phyloP scores from a whole-genome alignment of 2,113 vertebrate species.

The Misgurnus anguillicaudatus region DNA sequence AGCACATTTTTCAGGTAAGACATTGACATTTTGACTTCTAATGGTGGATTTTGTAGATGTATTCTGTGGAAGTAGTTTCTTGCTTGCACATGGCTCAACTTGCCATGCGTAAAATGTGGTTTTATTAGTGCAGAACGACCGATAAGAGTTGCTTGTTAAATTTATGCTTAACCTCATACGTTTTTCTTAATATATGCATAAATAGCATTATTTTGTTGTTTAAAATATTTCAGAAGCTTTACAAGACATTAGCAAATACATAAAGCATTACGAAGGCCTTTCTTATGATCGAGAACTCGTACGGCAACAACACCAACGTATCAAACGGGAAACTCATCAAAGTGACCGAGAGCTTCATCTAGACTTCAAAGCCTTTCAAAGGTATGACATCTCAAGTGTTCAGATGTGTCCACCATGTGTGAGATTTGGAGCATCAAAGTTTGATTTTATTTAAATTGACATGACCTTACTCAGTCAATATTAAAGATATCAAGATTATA shows the following conservation, averaged over 20 bases:
- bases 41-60: background rate
- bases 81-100: background rate
- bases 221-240: constrained; percentile 53
- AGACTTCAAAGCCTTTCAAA: constrained; percentile 71
- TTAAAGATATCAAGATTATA: no score
- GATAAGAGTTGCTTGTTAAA: no score
- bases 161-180: no score
- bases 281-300: constrained; percentile 63
- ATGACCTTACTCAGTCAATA: no score
- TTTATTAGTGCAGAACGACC: background rate
- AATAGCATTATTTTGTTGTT: background rate
- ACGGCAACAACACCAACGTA: constrained; percentile 64
- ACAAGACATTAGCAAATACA: constrained; percentile 60
- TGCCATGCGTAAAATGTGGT: background rate
- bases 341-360: constrained; percentile 57
- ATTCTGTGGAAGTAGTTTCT: background rate
- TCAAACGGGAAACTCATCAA: constrained; percentile 49
- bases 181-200: no score
- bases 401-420: background rate
- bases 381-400: constrained; percentile 50
- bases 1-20: constrained; percentile 66
- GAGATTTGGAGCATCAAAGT: no score
- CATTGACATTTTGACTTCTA: background rate
- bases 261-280: constrained; percentile 68
- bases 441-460: no score